Evolutionary conservation across 1,140 invertebrate species (phyloP).

Genomic region (Archivesica marissinica): DNA sequence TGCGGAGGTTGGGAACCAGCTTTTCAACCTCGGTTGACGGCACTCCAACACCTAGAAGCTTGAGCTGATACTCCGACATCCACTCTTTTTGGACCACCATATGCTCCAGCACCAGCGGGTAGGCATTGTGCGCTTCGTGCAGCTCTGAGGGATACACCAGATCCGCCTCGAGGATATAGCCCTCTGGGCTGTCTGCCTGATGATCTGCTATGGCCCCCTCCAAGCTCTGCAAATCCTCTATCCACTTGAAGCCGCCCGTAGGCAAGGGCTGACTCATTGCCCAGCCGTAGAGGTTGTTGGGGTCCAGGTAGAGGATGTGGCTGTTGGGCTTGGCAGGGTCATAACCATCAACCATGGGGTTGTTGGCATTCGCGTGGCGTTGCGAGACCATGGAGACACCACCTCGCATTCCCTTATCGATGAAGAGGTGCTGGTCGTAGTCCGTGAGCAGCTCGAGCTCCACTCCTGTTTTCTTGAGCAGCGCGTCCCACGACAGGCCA

Average conservation of each 20-base stretch:
- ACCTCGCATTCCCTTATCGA: slow-evolving; percentile 73
- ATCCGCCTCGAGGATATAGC: slow-evolving; percentile 23
- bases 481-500: slow-evolving; percentile 71
- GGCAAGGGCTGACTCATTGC: slow-evolving; percentile 66
- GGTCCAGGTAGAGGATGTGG: slow-evolving; percentile 74
- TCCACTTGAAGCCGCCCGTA: slow-evolving; percentile 81
- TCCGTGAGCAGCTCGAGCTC: slow-evolving; percentile 70
- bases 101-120: slow-evolving; percentile 84
- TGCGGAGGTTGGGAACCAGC: slow-evolving; percentile 60
- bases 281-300: slow-evolving; percentile 77
- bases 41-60: not conserved
- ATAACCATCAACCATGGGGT: slow-evolving; percentile 67
- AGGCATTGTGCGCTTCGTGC: slow-evolving; percentile 85
- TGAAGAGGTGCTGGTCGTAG: slow-evolving; percentile 64
- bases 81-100: not conserved
- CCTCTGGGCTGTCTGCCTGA: not conserved
- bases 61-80: not conserved
- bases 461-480: slow-evolving; percentile 67
- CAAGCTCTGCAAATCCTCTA: slow-evolving; percentile 27
- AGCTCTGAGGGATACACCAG: slow-evolving; percentile 69
- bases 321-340: slow-evolving; percentile 50
- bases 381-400: slow-evolving; percentile 62
- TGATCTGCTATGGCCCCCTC: not conserved
- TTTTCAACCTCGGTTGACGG: slow-evolving; percentile 46
- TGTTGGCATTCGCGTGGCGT: slow-evolving; percentile 67